Conservation (phyloP, 2,888 invertebrate genomes). For the Tiliacea aurago region DNA sequence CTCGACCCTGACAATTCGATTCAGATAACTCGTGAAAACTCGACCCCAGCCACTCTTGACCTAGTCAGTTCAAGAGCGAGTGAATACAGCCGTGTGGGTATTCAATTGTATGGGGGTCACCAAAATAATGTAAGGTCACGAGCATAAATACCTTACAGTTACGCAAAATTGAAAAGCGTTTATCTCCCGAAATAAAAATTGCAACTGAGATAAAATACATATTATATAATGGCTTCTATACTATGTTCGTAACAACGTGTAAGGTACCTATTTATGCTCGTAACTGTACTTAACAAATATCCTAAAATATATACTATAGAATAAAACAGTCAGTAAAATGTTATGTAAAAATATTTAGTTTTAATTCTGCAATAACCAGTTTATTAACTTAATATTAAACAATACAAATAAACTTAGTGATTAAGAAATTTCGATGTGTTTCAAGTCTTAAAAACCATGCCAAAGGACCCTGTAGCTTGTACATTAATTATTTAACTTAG, state of each 20-base stretch:
- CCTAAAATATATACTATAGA: no score
- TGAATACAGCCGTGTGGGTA: not conserved
- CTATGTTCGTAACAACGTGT: no score
- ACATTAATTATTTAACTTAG: not conserved
- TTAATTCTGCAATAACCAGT: no score
- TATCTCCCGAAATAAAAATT: not conserved
- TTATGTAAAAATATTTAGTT: no score
- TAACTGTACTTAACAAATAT: no score
- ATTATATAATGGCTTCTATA: no score
- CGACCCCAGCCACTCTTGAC: not conserved
- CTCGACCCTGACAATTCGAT: not conserved
- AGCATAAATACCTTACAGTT: not conserved
- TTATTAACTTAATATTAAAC: not conserved
- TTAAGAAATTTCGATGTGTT: not conserved
- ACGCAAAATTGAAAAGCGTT: not conserved
- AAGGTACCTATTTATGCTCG: no score
- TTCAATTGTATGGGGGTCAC: constrained; percentile 1
- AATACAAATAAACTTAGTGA: not conserved
- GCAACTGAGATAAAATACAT: no score
- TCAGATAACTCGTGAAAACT: not conserved
- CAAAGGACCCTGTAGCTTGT: no score
- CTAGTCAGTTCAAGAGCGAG: not conserved
- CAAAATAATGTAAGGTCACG: not conserved
- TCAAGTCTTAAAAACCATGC: not conserved
- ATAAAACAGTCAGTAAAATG: no score